phyloP scores from a whole-genome alignment of 2,797 vertebrate species.

The Helostoma temminkii region DNA sequence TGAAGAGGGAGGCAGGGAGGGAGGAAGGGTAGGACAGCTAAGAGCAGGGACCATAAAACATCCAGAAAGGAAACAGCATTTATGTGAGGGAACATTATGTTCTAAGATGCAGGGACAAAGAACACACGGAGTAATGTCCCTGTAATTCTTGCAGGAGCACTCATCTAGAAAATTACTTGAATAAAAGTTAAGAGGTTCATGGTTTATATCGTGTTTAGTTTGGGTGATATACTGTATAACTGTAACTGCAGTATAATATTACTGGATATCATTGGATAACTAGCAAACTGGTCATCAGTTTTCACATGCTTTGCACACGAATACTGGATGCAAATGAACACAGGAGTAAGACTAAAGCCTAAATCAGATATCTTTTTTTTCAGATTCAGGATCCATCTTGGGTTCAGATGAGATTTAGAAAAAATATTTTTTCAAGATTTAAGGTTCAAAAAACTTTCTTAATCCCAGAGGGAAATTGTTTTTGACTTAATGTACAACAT shows the following conservation, averaged over 20 bases:
- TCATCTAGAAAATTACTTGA: slow-evolving; percentile 28
- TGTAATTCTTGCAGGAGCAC: slow-evolving; percentile 15
- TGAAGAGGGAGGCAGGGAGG: background rate
- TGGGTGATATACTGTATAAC: background rate
- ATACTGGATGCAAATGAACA: background rate
- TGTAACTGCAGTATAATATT: no score
- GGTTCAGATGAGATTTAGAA: slow-evolving; percentile 9
- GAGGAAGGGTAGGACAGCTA: slow-evolving; percentile 34
- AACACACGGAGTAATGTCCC: slow-evolving; percentile 34
- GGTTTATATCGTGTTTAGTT: slow-evolving; percentile 18
- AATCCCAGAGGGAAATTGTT: no score
- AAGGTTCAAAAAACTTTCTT: no score
- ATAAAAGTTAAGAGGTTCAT: slow-evolving; percentile 19
- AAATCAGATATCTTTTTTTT: background rate
- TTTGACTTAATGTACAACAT: slow-evolving; percentile 1
- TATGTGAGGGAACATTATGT: slow-evolving; percentile 45
- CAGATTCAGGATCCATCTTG: background rate
- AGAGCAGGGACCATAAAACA: slow-evolving; percentile 63
- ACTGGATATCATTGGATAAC: background rate
- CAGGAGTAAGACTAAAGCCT: no score
- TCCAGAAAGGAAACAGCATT: slow-evolving; percentile 45
- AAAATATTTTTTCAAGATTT: no score
- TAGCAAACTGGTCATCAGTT: background rate
- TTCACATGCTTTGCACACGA: background rate
- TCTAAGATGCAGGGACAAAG: slow-evolving; percentile 28